phyloP scores from a whole-genome alignment of 2,797 vertebrate genomes.

The Coracias cyanogaster region DNA sequence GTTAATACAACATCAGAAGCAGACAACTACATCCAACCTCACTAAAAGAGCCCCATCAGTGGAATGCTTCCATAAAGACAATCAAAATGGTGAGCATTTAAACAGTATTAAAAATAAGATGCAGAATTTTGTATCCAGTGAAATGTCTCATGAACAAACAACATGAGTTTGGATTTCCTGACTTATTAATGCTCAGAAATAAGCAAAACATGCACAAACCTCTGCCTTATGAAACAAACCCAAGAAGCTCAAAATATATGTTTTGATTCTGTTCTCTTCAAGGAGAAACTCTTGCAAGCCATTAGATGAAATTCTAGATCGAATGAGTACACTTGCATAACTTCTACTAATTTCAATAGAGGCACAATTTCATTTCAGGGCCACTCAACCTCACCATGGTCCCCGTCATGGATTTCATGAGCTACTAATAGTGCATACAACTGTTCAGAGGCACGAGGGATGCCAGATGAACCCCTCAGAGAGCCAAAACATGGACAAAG shows the following conservation, averaged over 20 bases:
- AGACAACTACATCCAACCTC: neutral
- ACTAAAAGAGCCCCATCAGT: neutral
- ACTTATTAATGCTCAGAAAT: neutral
- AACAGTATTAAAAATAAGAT: neutral
- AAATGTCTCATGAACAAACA: neutral
- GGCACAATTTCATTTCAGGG: neutral
- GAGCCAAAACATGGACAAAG: neutral
- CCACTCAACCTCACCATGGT: neutral
- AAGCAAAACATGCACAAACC: neutral
- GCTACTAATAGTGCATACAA: neutral
- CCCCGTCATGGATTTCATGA: neutral
- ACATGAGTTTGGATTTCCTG: neutral
- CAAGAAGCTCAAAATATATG: neutral
- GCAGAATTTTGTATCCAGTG: neutral
- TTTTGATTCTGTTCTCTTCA: neutral
- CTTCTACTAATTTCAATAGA: neutral
- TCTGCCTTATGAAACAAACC: neutral
- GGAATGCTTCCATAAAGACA: neutral
- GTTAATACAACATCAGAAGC: neutral
- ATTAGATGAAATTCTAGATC: neutral
- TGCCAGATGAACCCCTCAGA: neutral
- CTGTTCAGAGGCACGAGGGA: neutral
- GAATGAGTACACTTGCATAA: neutral
- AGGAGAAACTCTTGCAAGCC: neutral
- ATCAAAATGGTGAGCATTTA: neutral